phyloP scores from a whole-genome alignment of 2,113 vertebrate species.

The Lophotis ruficrista region DNA sequence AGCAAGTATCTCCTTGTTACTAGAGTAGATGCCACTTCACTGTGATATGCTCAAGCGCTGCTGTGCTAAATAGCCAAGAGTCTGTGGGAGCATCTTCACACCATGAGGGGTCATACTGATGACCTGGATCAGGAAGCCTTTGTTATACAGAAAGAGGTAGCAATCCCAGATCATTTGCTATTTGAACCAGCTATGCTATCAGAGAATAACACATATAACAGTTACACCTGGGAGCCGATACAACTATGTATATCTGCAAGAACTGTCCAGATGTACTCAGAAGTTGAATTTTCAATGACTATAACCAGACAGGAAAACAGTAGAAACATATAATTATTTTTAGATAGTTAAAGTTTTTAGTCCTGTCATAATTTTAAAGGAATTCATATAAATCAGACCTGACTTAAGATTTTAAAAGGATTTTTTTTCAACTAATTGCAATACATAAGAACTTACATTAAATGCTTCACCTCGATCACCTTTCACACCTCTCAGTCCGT shows the following conservation, averaged over 20 bases:
- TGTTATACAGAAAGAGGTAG: background rate
- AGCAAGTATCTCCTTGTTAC: background rate
- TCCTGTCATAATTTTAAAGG: background rate
- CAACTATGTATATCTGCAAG: background rate
- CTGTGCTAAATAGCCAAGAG: background rate
- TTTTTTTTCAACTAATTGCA: background rate
- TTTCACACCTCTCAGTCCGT: constrained; percentile 85
- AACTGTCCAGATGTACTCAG: background rate
- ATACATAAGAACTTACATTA: constrained; percentile 74
- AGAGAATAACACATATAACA: background rate
- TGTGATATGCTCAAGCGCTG: background rate
- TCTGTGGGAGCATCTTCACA: background rate
- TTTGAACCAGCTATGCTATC: background rate
- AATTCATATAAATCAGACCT: background rate
- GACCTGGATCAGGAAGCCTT: background rate
- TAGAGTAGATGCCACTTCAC: background rate
- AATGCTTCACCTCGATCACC: constrained; percentile 77
- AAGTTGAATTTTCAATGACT: background rate
- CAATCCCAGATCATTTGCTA: background rate
- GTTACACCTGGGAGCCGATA: background rate
- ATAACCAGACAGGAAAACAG: background rate
- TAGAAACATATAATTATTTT: background rate
- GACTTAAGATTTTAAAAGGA: background rate
- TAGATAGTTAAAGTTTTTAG: background rate
- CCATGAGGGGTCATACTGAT: no score